Percentiles rank a stretch among this genome's conserved stretches.
phyloP scores from a whole-genome alignment of 2,797 vertebrate species.

The Sebastes alutus region DNA sequence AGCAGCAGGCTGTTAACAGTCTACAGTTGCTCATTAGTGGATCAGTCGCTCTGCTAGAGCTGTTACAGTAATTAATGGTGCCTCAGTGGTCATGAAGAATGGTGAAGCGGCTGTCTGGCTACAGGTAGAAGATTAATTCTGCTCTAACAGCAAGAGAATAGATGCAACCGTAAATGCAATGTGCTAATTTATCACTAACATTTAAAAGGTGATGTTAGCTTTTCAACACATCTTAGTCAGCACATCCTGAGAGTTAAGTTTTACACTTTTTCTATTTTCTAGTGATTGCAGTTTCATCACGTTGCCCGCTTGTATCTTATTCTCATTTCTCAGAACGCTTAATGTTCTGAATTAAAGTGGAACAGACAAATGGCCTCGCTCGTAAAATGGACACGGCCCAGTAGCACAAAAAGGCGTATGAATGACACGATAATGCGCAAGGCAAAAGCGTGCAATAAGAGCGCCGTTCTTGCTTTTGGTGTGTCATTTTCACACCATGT shows the following conservation, averaged over 20 bases:
- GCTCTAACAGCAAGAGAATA: not conserved
- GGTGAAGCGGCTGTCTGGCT: not conserved
- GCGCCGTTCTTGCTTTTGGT: no score
- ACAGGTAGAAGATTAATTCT: slow-evolving; percentile 18
- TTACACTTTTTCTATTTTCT: not conserved
- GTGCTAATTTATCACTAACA: not conserved
- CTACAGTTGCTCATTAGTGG: slow-evolving; percentile 44
- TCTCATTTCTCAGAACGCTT: not conserved
- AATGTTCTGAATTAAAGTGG: not conserved
- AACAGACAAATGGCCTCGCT: not conserved
- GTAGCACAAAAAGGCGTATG: no score
- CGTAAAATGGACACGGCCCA: not conserved
- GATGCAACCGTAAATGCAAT: not conserved
- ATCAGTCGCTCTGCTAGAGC: slow-evolving; percentile 17
- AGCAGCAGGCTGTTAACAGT: slow-evolving; percentile 27
- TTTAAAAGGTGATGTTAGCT: not conserved
- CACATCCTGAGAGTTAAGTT: not conserved
- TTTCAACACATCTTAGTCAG: not conserved
- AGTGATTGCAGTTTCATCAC: not conserved
- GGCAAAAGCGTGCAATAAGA: no score
- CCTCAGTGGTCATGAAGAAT: slow-evolving; percentile 13
- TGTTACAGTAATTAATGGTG: slow-evolving; percentile 43
- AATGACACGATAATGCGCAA: no score
- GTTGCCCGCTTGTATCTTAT: not conserved
- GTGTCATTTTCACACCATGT: no score